Conservation (phyloP, 2,888 invertebrate species). For the Thecocarcelia acutangulata region DNA sequence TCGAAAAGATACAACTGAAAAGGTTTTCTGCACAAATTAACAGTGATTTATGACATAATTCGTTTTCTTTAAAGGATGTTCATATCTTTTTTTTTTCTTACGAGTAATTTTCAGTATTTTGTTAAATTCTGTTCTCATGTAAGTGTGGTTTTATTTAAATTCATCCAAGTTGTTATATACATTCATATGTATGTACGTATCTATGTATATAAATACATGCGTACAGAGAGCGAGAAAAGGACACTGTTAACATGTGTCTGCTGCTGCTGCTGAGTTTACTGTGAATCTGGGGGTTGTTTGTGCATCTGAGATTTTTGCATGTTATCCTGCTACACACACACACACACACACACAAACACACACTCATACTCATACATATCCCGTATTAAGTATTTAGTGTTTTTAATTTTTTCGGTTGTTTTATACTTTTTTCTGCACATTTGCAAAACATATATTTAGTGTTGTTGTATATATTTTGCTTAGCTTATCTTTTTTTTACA, state of each 20-base stretch:
- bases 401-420: constrained; percentile 23
- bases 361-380: too few relatives aligned
- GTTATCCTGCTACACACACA: constrained; percentile 59
- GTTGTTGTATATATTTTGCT: constrained; percentile 16
- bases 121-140: too few relatives aligned
- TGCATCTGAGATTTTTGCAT: constrained; percentile 68
- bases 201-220: background rate
- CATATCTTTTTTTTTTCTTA: too few relatives aligned
- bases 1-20: constrained; percentile 81
- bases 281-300: constrained; percentile 61
- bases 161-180: background rate
- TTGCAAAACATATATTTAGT: background rate
- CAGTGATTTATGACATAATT: too few relatives aligned
- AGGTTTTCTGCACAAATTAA: constrained; percentile 74
- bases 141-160: constrained; percentile 51
- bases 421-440: constrained; percentile 7
- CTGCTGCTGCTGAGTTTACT: constrained; percentile 59
- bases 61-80: too few relatives aligned
- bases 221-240: background rate
- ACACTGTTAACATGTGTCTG: constrained; percentile 58
- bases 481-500: constrained; percentile 37
- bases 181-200: background rate
- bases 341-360: too few relatives aligned
- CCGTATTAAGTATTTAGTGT: constrained; percentile 31
- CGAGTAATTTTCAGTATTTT: too few relatives aligned